phyloP scores from a whole-genome alignment of 2,888 invertebrate genomes.

The Agrotis segetum region DNA sequence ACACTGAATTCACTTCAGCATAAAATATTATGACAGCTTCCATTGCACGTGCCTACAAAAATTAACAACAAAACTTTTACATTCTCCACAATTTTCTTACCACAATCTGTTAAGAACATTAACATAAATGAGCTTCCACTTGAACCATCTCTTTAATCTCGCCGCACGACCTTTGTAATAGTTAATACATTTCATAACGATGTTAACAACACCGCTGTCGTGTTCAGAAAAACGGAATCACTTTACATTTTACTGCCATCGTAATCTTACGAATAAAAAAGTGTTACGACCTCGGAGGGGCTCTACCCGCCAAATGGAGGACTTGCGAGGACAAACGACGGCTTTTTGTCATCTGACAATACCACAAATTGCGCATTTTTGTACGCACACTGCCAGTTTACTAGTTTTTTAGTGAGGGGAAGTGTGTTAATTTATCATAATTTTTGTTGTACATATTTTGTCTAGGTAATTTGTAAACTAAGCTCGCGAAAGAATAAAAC shows the following conservation, averaged over 20 bases:
- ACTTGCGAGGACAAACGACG: slow-evolving; percentile 72
- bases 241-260: slow-evolving; percentile 80
- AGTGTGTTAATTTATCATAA: slow-evolving; percentile 49
- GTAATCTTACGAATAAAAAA: slow-evolving; percentile 82
- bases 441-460: slow-evolving; percentile 22
- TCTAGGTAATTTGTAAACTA: not conserved
- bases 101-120: slow-evolving; percentile 5
- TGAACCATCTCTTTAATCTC: slow-evolving; percentile 21
- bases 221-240: slow-evolving; percentile 75
- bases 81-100: not conserved
- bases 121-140: slow-evolving; percentile 14
- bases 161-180: slow-evolving; percentile 10
- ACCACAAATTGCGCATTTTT: slow-evolving; percentile 77
- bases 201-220: slow-evolving; percentile 58
- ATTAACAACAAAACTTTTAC: not conserved
- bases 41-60: not conserved
- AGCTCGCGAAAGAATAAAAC: not conserved
- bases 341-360: slow-evolving; percentile 81
- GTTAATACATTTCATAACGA: slow-evolving; percentile 60
- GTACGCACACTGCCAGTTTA: slow-evolving; percentile 52
- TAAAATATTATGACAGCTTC: no score
- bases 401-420: slow-evolving; percentile 38
- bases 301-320: slow-evolving; percentile 71
- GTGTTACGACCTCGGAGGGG: slow-evolving; percentile 73
- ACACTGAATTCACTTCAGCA: no score